A percentile compares a stretch with the other conserved stretches of the same genome.
Conservation (phyloP, 2,888 invertebrate genomes). For the Junonia oenone region DNA sequence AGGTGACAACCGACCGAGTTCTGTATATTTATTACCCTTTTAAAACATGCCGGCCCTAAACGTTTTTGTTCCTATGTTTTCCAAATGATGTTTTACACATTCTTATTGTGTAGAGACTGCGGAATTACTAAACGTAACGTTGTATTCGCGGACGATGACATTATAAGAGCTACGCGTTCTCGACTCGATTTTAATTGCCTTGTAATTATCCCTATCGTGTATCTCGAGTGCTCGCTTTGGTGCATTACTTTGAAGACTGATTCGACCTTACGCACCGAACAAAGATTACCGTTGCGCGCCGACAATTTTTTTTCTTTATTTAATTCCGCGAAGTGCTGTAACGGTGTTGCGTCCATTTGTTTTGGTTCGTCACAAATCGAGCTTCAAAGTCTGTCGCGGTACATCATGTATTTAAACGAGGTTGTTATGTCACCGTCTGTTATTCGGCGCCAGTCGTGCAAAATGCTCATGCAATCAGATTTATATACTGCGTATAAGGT, state of each 20-base stretch:
- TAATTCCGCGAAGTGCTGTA: constrained; percentile 72
- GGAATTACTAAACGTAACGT: constrained; percentile 5
- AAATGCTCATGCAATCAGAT: constrained; percentile 11
- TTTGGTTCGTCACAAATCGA: constrained; percentile 56
- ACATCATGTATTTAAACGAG: constrained; percentile 16
- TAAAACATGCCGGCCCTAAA: constrained; percentile 41
- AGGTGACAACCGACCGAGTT: constrained; percentile 57
- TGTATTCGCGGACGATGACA: constrained; percentile 7
- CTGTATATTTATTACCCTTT: constrained; percentile 51
- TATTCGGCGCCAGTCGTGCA: constrained; percentile 17
- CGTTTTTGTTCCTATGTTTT: constrained; percentile 32
- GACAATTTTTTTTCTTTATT: constrained; percentile 58
- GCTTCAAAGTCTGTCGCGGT: constrained; percentile 36
- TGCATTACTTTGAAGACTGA: neutral
- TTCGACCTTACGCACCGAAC: constrained; percentile 42
- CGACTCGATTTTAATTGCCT: constrained; percentile 7
- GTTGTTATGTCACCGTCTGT: constrained; percentile 31
- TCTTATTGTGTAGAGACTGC: neutral
- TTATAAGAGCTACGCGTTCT: constrained; percentile 6
- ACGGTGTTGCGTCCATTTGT: constrained; percentile 74
- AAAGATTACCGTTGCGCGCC: constrained; percentile 69
- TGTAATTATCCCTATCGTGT: constrained; percentile 5
- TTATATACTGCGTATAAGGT: constrained; percentile 1
- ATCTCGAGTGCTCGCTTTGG: neutral
- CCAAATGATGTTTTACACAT: constrained; percentile 10